phyloP scores from a whole-genome alignment of 2,888 invertebrate species.

The Spialia ferax region DNA sequence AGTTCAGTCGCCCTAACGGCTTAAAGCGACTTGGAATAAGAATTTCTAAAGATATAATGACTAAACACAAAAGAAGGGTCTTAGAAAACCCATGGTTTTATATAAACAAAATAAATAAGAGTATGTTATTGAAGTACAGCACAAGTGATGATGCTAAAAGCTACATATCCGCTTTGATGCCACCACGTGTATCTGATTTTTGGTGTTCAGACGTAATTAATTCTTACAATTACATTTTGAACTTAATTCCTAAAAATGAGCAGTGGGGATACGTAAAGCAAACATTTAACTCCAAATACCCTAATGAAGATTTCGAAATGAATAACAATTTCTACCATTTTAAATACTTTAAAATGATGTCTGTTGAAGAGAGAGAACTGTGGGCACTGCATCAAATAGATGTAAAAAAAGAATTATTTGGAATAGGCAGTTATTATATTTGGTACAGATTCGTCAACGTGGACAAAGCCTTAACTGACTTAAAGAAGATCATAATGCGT shows the following conservation, averaged over 20 bases:
- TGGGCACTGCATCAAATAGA: constrained; percentile 64
- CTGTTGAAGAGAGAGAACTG: constrained; percentile 54
- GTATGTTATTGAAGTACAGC: constrained; percentile 51
- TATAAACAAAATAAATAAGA: constrained; percentile 51
- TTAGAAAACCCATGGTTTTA: constrained; percentile 56
- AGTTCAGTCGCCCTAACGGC: neutral
- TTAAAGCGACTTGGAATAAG: constrained; percentile 51
- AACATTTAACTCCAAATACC: constrained; percentile 58
- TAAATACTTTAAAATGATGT: constrained; percentile 56
- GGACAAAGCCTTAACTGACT: constrained; percentile 56
- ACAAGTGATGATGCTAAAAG: constrained; percentile 59
- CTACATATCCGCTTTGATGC: constrained; percentile 54
- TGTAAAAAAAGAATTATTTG: constrained; percentile 55
- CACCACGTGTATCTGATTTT: constrained; percentile 50
- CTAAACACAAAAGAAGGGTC: constrained; percentile 61
- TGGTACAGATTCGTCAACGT: constrained; percentile 67
- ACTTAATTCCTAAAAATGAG: constrained; percentile 56
- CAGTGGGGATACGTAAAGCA: constrained; percentile 57
- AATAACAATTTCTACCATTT: constrained; percentile 51
- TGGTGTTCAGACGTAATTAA: constrained; percentile 55
- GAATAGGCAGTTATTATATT: constrained; percentile 54
- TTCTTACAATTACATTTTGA: constrained; percentile 54
- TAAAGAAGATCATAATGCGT: constrained; percentile 56
- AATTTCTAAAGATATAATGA: constrained; percentile 55
- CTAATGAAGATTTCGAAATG: constrained; percentile 58